Evolutionary conservation across 2,113 vertebrate species (phyloP).

Genomic region (Piprites chloris): DNA sequence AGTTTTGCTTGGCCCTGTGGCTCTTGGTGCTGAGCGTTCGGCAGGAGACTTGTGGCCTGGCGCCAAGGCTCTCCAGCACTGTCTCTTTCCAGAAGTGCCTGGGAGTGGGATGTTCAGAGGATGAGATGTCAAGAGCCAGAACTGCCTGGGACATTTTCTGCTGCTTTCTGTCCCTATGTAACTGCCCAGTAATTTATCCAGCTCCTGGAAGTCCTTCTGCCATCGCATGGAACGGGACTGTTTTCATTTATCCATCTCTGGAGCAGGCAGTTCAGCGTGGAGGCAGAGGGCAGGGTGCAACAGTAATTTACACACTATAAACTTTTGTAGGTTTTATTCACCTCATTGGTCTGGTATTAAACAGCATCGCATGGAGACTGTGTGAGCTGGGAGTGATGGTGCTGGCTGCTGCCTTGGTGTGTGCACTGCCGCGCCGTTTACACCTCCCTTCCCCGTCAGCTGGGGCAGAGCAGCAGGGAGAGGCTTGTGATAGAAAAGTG

Average conservation of each 20-base stretch:
- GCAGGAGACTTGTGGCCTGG: background rate
- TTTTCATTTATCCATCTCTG: slow-evolving; percentile 66
- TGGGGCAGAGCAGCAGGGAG: background rate
- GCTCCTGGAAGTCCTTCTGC: slow-evolving; percentile 10
- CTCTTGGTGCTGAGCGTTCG: background rate
- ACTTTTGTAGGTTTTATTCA: slow-evolving; percentile 75
- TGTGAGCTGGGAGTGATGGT: slow-evolving; percentile 8
- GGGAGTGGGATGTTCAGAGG: background rate
- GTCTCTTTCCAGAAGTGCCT: background rate
- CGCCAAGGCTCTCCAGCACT: background rate
- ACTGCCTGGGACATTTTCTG: background rate
- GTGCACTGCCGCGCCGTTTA: background rate
- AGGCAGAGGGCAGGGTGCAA: slow-evolving; percentile 62
- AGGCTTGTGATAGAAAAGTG: background rate
- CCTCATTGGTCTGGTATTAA: slow-evolving; percentile 68
- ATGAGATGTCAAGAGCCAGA: background rate
- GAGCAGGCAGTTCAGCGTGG: background rate
- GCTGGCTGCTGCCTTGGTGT: background rate
- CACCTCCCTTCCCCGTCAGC: background rate
- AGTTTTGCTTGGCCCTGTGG: background rate
- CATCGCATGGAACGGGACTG: slow-evolving; percentile 17
- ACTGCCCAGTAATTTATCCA: background rate
- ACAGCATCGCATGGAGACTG: slow-evolving; percentile 20
- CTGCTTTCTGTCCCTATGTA: background rate
- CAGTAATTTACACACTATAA: slow-evolving; percentile 74